Base-by-base conservation (phyloP, 2,888 invertebrate species). In the Ectemnius lituratus region DNA sequence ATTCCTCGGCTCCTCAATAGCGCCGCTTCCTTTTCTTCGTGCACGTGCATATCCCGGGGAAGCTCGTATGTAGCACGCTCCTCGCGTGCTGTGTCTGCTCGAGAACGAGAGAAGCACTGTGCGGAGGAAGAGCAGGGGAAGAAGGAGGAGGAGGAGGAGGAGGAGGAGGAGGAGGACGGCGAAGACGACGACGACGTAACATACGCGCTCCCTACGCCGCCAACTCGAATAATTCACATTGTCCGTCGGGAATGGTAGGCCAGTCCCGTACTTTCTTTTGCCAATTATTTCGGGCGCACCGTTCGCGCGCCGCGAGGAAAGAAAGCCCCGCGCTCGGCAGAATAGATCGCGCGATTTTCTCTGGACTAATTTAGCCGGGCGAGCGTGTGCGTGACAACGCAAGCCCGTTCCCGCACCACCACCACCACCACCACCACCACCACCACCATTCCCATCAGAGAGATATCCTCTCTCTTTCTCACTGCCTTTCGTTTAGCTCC, bases 151-250 rank as follows among this genome's bases (percentile, higher is more conserved):
- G 62, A 66, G 62, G 62, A 69, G 62, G 62, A 57, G 28, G 20
- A 56, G 57, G 68, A 68, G 23, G 58, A 57, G 18, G 62, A 57
- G 27, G 58, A 62, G 49, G 63, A 66, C 47, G 78, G 71, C 70
- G 78, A 73, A 67, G 71, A 65, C 79, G 80, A 79, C 70, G 80
- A 79, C 80, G 79, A 79, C 76, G 76, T 75, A 76, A 74, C 80
- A 82, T 84, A 81, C 78, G 63, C 79, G 84, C 85, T 82, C 87
- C 85, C 85, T 80, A 86, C 88, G 86, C 89, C 89, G 88, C 86
- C 89, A 85, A 88, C 89, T 89, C 89, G 87, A 90, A 90, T 90
- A 90, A 90, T 90, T 90, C 89, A 90, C 90, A 90, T 90, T 90
- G 90, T 90, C 90, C 89, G 90, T 89, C 88, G 88, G 85, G 88